Evolutionary conservation across 2,797 vertebrate species (phyloP).

Genomic region (Sebastes diploproa): DNA sequence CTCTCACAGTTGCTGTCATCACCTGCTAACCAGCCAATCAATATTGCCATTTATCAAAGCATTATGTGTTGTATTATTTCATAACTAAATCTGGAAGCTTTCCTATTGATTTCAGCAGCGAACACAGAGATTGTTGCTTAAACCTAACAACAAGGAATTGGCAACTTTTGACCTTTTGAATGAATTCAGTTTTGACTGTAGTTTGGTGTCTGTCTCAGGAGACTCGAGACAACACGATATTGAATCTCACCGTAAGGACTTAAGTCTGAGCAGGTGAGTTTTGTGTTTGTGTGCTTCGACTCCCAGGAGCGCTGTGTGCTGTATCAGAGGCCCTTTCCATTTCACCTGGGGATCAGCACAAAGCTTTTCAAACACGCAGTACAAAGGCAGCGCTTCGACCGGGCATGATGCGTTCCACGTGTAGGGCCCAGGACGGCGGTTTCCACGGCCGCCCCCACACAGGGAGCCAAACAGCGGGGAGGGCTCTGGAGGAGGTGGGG

Average conservation of each 20-base stretch:
- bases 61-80: neutral
- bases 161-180: neutral
- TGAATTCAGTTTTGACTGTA: neutral
- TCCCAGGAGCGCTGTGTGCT: constrained; percentile 7
- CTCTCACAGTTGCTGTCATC: neutral
- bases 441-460: constrained; percentile 50
- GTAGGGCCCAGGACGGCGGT: constrained; percentile 54
- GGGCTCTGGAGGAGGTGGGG: constrained; percentile 18
- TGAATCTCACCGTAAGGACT: neutral
- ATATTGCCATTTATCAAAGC: neutral
- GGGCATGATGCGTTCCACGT: constrained; percentile 80
- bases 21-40: neutral
- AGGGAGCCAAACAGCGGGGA: constrained; percentile 46
- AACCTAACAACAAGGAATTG: neutral
- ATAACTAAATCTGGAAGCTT: neutral
- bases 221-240: neutral
- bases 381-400: constrained; percentile 73
- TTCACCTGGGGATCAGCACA: constrained; percentile 81
- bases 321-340: constrained; percentile 35
- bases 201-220: neutral
- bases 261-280: constrained; percentile 4
- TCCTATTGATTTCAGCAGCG: neutral
- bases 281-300: neutral
- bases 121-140: neutral
- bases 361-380: constrained; percentile 79